Evolutionary conservation across 2,113 vertebrate genomes (phyloP).

Genomic region (Pterocles orientalis): DNA sequence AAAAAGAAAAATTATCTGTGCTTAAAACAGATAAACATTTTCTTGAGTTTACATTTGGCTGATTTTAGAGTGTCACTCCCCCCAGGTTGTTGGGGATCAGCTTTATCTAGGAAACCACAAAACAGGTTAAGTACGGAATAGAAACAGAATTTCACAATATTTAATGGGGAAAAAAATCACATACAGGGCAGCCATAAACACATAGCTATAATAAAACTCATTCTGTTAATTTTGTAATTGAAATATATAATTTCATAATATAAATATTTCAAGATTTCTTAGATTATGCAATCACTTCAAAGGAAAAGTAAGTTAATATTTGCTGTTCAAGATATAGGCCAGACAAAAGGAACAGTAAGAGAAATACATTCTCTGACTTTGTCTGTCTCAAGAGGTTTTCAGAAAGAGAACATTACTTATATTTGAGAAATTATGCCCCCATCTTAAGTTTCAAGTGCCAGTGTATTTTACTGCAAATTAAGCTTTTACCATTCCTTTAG

Average conservation of each 20-base stretch:
- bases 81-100: background rate
- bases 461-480: background rate
- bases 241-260: background rate
- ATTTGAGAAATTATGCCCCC: background rate
- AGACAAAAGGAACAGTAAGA: background rate
- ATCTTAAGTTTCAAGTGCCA: background rate
- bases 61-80: background rate
- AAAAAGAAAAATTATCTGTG: background rate
- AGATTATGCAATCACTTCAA: background rate
- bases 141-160: background rate
- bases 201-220: background rate
- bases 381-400: background rate
- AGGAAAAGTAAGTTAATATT: background rate
- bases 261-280: background rate
- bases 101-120: background rate
- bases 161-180: background rate
- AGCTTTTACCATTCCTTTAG: background rate
- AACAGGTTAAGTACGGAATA: background rate
- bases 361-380: background rate
- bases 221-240: background rate
- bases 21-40: background rate
- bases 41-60: background rate
- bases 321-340: background rate
- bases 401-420: background rate
- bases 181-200: background rate